These are phyloP conservation scores for Drosophila auraria DNA, from an alignment of 1,140 invertebrate genomes.

Conservation along the genomic window DNA sequence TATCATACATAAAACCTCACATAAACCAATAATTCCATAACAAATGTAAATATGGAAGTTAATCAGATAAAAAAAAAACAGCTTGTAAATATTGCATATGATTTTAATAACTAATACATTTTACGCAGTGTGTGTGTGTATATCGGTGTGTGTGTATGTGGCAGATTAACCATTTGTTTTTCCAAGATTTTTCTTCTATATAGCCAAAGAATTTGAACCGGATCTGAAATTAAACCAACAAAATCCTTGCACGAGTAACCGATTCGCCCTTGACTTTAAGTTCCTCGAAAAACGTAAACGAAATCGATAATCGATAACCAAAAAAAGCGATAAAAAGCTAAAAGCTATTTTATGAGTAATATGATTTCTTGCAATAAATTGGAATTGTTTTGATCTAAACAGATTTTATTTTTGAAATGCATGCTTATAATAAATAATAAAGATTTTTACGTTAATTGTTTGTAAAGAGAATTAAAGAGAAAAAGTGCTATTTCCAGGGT, in stretches of 20 bases:
- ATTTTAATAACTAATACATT: slow-evolving; percentile 10
- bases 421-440: slow-evolving; percentile 5
- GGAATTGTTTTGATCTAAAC: slow-evolving; percentile 52
- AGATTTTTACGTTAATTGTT: not conserved
- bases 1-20: slow-evolving; percentile 33
- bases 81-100: slow-evolving; percentile 77
- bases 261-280: slow-evolving; percentile 81
- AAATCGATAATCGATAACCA: slow-evolving; percentile 19
- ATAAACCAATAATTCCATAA: not conserved
- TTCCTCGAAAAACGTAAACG: slow-evolving; percentile 31
- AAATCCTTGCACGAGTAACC: slow-evolving; percentile 85
- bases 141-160: slow-evolving; percentile 25
- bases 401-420: slow-evolving; percentile 24
- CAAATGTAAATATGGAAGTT: not conserved
- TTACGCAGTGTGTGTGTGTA: slow-evolving; percentile 20
- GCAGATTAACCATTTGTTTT: slow-evolving; percentile 40
- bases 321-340: slow-evolving; percentile 13
- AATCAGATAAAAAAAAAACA: not conserved
- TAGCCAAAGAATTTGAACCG: slow-evolving; percentile 28
- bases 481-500: no score
- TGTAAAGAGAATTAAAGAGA: not conserved
- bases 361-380: slow-evolving; percentile 72
- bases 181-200: slow-evolving; percentile 26
- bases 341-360: slow-evolving; percentile 27
- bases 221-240: slow-evolving; percentile 36